Conservation (phyloP, 2,888 invertebrate species). For the Melipona bicolor region DNA sequence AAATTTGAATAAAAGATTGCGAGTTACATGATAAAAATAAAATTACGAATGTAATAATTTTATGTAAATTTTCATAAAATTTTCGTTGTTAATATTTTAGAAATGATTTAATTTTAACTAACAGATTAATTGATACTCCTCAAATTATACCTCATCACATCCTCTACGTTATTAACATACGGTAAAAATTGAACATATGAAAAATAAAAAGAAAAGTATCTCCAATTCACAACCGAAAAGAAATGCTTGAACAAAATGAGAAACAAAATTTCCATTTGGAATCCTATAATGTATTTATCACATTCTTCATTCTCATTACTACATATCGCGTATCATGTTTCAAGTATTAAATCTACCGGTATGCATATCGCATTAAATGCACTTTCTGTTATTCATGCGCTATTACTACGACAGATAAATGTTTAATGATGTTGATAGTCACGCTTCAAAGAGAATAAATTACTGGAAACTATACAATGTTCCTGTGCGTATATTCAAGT, state of each 20-base stretch:
- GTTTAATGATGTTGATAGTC: constrained; percentile 65
- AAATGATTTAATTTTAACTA: no score
- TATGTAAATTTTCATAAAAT: no score
- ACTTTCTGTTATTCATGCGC: constrained; percentile 63
- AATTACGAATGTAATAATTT: no score
- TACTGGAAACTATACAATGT: constrained; percentile 29
- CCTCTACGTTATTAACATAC: no score
- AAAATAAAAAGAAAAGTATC: background rate
- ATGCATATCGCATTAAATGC: constrained; percentile 56
- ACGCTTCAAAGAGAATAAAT: constrained; percentile 43
- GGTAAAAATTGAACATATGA: background rate
- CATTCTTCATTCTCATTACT: constrained; percentile 50
- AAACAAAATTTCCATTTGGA: background rate
- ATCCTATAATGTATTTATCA: constrained; percentile 45
- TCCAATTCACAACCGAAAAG: background rate
- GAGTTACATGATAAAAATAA: no score
- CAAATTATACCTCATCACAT: no score
- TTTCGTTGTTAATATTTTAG: no score
- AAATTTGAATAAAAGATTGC: no score
- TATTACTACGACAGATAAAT: constrained; percentile 66
- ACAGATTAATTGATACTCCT: no score
- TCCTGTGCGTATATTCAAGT: constrained; percentile 3
- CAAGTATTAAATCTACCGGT: constrained; percentile 45
- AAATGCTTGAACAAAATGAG: constrained; percentile 11
- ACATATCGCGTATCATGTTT: constrained; percentile 49